Percentiles rank a stretch among this genome's conserved stretches.
phyloP scores from a whole-genome alignment of 2,797 vertebrate genomes.

The Myotis myotis region DNA sequence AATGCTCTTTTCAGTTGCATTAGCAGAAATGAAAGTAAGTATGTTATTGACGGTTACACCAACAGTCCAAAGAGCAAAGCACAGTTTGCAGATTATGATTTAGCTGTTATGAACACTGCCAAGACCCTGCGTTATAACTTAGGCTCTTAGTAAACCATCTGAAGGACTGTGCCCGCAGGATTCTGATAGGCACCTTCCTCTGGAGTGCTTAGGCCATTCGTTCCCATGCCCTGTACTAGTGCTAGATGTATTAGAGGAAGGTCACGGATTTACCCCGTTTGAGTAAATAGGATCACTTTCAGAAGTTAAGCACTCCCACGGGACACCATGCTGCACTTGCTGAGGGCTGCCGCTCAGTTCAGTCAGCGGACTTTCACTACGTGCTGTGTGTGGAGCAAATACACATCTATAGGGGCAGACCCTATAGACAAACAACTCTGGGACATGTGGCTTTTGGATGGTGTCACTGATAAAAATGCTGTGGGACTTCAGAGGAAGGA shows the following conservation, averaged over 20 bases:
- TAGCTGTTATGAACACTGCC: conserved; percentile 14
- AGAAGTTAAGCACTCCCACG: background rate
- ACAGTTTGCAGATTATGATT: background rate
- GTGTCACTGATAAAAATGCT: no score
- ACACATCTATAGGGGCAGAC: background rate
- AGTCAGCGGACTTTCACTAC: background rate
- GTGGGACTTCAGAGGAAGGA: no score
- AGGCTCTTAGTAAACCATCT: background rate
- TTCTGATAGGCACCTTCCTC: background rate
- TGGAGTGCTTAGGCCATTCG: background rate
- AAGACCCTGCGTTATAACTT: background rate
- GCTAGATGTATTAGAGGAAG: background rate
- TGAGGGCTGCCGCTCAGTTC: background rate
- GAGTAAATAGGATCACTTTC: background rate
- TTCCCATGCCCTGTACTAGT: background rate
- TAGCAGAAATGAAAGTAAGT: conserved; percentile 99
- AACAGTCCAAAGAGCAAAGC: conserved; percentile 42
- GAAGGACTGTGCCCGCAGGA: background rate
- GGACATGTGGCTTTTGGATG: no score
- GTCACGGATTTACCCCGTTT: background rate
- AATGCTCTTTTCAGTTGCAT: conserved; percentile 98
- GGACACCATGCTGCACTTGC: background rate
- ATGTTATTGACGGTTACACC: conserved; percentile 37
- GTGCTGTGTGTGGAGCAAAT: background rate
- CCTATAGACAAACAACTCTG: no score